Evolutionary conservation across 2,888 invertebrate species (phyloP), one percentile per base, ranked within the genome.

Genomic region (Ophion ventricosus): DNA sequence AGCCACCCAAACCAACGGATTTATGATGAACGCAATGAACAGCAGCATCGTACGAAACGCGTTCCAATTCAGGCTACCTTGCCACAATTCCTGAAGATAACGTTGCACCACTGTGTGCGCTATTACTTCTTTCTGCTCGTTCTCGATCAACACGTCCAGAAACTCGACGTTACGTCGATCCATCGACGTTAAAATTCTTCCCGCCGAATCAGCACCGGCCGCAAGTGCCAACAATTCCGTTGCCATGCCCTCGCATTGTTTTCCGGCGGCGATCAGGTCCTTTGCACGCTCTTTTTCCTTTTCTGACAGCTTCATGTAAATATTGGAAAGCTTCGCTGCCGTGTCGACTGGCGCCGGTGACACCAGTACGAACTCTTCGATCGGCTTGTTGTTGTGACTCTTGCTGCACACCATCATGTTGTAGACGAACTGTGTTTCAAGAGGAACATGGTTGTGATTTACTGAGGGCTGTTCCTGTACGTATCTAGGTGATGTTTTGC

Each of bases 301-400:
- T 87, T 97, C 97, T 14, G 98, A 98, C 87, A 99, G 94, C 87
- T 95, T 96, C 83, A 98, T 96, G 90, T 98, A 96, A 90, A 98
- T 98, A 92, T 98, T 98, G 0, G 99, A 99, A 87, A 99, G 94
- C 94, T 99, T 99, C 80, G 99, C 99, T 25, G 99, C 99, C 17
- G 99, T 98, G 93, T 99, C 99, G 40, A 99, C 99, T 0, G 99
- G 99, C 3, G 99, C 99, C n/a, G 99, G 98, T 0, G 99, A 99
- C n/a, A 99, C 98, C 82, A 99, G 94, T 35, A 99, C 97, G 93
- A 99, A 99, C 93, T 99, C 99, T 92, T 99, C 98, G 86, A 99
- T 98, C 0, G 99, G 99, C 90, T 97, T 97, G 93, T 99, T 99
- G 91, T 98, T 97, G 94, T 98, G 96, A 94, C 97, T 98, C 93